These are phyloP conservation scores for Bursaphelenchus mucronatus DNA, from an alignment of 1,140 invertebrate species.

Conservation along the genomic window DNA sequence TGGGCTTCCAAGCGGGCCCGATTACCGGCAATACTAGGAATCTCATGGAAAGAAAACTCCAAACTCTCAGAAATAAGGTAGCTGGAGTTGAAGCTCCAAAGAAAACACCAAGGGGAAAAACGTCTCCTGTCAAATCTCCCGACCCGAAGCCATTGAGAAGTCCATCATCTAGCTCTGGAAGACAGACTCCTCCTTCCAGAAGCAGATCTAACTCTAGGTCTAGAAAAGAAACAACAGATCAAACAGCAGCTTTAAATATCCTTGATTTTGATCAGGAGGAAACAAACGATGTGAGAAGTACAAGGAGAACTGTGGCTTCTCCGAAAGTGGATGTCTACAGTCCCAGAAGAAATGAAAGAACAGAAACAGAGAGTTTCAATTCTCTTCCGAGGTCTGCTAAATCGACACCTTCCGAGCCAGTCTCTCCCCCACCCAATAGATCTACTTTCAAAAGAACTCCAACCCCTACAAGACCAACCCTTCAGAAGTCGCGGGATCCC, in stretches of 20 bases:
- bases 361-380: no score
- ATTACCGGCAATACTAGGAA: slow-evolving; percentile 46
- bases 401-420: background rate
- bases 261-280: background rate
- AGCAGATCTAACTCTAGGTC: slow-evolving; percentile 7
- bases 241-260: background rate
- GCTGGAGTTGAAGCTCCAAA: background rate
- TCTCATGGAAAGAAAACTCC: slow-evolving; percentile 52
- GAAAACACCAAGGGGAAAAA: background rate
- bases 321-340: background rate
- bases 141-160: background rate
- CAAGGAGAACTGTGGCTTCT: background rate
- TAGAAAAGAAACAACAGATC: slow-evolving; percentile 5
- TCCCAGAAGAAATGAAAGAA: background rate
- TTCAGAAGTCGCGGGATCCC: background rate
- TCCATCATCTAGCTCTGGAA: background rate
- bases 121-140: slow-evolving; percentile 9
- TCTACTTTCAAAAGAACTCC: slow-evolving; percentile 6
- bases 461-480: background rate
- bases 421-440: background rate
- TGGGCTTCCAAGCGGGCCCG: slow-evolving; percentile 41
- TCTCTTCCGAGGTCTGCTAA: no score
- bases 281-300: background rate
- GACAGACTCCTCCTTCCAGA: slow-evolving; percentile 12
- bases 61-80: background rate